Percentiles rank a stretch among this genome's conserved stretches.
phyloP scores from a whole-genome alignment of 2,888 invertebrate species.

The Parnassius glacialis region DNA sequence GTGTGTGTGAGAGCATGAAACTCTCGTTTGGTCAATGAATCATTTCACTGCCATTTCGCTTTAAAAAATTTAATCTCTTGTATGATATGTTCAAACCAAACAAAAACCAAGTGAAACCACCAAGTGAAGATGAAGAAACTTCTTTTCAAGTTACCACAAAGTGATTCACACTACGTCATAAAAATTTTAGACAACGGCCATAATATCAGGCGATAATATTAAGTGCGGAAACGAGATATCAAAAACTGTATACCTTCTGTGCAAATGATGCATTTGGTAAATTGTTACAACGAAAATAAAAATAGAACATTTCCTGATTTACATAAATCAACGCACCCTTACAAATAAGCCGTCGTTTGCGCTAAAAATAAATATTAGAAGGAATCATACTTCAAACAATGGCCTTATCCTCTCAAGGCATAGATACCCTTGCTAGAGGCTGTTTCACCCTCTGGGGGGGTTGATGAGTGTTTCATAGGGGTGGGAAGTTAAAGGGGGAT shows the following conservation, averaged over 20 bases:
- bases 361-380: constrained; percentile 37
- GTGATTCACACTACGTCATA: constrained; percentile 10
- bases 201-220: not conserved
- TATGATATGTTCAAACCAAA: too few relatives aligned
- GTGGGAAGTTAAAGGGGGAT: constrained; percentile 35
- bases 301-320: constrained; percentile 4
- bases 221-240: too few relatives aligned
- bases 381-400: constrained; percentile 40
- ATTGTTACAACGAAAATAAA: too few relatives aligned
- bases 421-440: constrained; percentile 41
- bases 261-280: too few relatives aligned
- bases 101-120: too few relatives aligned
- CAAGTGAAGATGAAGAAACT: not conserved
- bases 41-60: too few relatives aligned
- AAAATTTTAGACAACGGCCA: constrained; percentile 18
- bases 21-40: too few relatives aligned
- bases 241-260: too few relatives aligned
- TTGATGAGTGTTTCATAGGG: constrained; percentile 28
- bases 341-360: constrained; percentile 30
- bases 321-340: constrained; percentile 16
- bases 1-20: too few relatives aligned
- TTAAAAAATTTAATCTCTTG: too few relatives aligned
- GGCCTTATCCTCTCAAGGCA: constrained; percentile 41
- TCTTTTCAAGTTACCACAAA: constrained; percentile 16
- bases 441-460: constrained; percentile 18